These are phyloP conservation scores for Sarcophaga bullata DNA, from an alignment of 1,140 invertebrate species.

Conservation along the genomic window DNA sequence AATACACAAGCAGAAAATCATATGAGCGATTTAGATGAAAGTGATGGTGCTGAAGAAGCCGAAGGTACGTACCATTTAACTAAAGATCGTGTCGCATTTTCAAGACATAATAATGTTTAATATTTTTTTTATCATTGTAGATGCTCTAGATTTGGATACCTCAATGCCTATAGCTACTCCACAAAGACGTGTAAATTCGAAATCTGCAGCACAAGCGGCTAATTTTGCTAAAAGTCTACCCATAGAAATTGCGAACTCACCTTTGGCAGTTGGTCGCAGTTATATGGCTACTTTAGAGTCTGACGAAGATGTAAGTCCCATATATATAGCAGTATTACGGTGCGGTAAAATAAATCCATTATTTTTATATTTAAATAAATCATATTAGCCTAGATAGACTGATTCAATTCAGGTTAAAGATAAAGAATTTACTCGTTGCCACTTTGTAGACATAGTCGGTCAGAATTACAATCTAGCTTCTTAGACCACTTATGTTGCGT, in stretches of 20 bases:
- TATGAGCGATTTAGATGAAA: conserved; percentile 58
- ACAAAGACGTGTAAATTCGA: conserved; percentile 33
- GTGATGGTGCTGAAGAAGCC: conserved; percentile 56
- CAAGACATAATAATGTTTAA: conserved; percentile 21
- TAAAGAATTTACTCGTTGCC: no score
- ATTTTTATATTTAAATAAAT: no score
- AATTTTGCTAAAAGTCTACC: conserved; percentile 62
- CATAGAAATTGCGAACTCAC: conserved; percentile 60
- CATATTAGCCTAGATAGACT: no score
- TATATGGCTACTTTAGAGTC: conserved; percentile 44
- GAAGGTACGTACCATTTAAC: conserved; percentile 50
- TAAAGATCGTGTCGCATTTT: not conserved
- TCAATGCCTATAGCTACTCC: conserved; percentile 54
- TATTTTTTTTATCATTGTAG: conserved; percentile 45
- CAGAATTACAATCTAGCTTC: no score
- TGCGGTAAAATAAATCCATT: no score
- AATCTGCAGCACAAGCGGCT: conserved; percentile 46
- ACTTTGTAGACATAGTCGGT: no score
- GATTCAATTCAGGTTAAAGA: no score
- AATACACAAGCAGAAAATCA: conserved; percentile 49
- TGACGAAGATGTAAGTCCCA: conserved; percentile 55
- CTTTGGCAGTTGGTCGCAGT: conserved; percentile 44
- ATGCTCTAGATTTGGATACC: conserved; percentile 60
- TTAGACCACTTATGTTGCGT: no score
- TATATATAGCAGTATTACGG: no score